These are phyloP conservation scores for Drosophila rubida DNA, from an alignment of 2,888 invertebrate species.

Conservation along the genomic window DNA sequence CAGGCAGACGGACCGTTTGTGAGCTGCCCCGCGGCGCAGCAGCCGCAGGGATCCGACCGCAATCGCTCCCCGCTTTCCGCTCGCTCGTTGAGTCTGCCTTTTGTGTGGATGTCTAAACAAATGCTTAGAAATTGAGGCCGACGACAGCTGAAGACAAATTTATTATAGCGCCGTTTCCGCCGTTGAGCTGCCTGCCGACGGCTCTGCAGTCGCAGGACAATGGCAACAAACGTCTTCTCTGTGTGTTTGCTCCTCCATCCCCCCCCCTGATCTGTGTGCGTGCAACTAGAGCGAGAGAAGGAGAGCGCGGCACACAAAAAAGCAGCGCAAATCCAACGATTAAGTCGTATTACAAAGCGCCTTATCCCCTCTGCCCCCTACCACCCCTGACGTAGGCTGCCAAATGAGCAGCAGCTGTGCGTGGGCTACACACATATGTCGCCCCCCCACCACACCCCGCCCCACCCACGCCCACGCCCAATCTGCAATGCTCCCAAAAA, in stretches of 20 bases:
- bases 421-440: slow-evolving; percentile 38
- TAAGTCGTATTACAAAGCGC: slow-evolving; percentile 56
- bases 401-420: slow-evolving; percentile 57
- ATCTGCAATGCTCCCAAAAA: neutral
- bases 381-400: neutral
- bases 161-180: slow-evolving; percentile 66
- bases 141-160: slow-evolving; percentile 75
- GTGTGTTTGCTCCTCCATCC: no score
- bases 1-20: slow-evolving; percentile 35
- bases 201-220: slow-evolving; percentile 47
- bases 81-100: neutral
- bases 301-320: slow-evolving; percentile 14
- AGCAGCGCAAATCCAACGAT: slow-evolving; percentile 62
- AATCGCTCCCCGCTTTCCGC: neutral
- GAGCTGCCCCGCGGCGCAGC: slow-evolving; percentile 49
- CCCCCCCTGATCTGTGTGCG: slow-evolving; percentile 25
- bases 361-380: neutral
- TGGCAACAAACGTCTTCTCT: slow-evolving; percentile 26
- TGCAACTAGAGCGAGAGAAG: no score
- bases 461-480: slow-evolving; percentile 2
- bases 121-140: slow-evolving; percentile 74
- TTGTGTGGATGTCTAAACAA: slow-evolving; percentile 71
- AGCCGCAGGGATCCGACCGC: slow-evolving; percentile 24
- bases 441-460: slow-evolving; percentile 15
- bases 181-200: slow-evolving; percentile 27